Conservation (phyloP, 2,888 invertebrate genomes). For the Meandrusa payeni region DNA sequence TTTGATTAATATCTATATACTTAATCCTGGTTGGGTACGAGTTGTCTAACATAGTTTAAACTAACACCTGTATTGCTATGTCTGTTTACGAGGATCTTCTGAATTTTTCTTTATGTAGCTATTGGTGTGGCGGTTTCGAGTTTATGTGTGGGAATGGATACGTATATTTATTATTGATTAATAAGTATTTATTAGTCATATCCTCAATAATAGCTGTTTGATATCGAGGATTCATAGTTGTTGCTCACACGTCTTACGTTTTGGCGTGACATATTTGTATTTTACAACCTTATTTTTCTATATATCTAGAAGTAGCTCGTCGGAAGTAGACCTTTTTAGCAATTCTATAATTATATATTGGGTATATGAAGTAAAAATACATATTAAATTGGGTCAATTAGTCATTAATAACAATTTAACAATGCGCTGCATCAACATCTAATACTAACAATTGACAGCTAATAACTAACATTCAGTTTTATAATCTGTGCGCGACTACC, state of each 20-base stretch:
- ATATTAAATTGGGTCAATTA: constrained; percentile 7
- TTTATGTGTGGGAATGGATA: constrained; percentile 40
- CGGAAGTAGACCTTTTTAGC: constrained; percentile 5
- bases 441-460: constrained; percentile 33
- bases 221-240: constrained; percentile 12
- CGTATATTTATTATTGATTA: constrained; percentile 17
- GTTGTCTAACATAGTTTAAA: constrained; percentile 38
- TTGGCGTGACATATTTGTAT: constrained; percentile 60
- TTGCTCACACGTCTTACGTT: constrained; percentile 75
- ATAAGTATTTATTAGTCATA: constrained; percentile 11
- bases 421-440: constrained; percentile 44
- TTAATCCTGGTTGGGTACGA: constrained; percentile 27
- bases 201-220: constrained; percentile 19
- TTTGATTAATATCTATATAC: constrained; percentile 57
- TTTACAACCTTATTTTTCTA: constrained; percentile 2
- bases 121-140: constrained; percentile 49
- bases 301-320: constrained; percentile 15
- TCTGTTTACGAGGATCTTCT: constrained; percentile 45
- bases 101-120: constrained; percentile 39
- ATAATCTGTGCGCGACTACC: constrained; percentile 66
- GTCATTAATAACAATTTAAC: constrained; percentile 30
- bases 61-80: constrained; percentile 54
- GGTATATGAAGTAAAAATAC: constrained; percentile 1
- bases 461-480: constrained; percentile 38
- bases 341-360: background rate